phyloP scores from a whole-genome alignment of 2,888 invertebrate genomes.

The Brachyptera risi region DNA sequence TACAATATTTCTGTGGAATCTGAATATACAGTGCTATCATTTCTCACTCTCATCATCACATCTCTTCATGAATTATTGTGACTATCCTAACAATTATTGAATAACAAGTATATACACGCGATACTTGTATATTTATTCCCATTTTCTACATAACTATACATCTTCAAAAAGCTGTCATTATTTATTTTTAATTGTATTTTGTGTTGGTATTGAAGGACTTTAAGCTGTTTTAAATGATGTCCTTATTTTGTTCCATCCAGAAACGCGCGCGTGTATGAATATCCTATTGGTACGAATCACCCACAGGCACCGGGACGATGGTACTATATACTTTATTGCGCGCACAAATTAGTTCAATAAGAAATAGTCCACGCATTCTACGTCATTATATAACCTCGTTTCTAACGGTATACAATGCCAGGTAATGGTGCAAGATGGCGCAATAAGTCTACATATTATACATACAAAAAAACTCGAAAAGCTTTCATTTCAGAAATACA shows the following conservation, averaged over 20 bases:
- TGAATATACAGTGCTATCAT: too few species aligned
- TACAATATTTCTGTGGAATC: too few species aligned
- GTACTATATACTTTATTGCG: background rate
- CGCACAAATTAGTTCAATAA: conserved; percentile 50
- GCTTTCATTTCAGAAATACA: too few species aligned
- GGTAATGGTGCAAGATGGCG: too few species aligned
- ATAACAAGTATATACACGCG: too few species aligned
- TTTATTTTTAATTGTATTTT: conserved; percentile 7
- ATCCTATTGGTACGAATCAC: conserved; percentile 1
- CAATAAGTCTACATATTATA: too few species aligned
- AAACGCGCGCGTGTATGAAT: conserved; percentile 14
- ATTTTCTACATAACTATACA: background rate
- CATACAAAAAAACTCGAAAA: too few species aligned
- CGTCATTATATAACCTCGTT: conserved; percentile 11
- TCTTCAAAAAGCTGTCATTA: background rate
- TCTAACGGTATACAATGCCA: too few species aligned
- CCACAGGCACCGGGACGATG: conserved; percentile 9
- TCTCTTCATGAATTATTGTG: too few species aligned
- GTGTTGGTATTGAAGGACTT: background rate
- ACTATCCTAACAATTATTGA: too few species aligned
- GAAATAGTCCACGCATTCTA: conserved; percentile 49
- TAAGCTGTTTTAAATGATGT: conserved; percentile 3
- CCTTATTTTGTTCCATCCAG: conserved; percentile 2
- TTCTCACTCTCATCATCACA: too few species aligned
- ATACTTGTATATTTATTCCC: too few species aligned